Base-by-base conservation (phyloP, 1,140 invertebrate species). In the Palaemon carinicauda region DNA sequence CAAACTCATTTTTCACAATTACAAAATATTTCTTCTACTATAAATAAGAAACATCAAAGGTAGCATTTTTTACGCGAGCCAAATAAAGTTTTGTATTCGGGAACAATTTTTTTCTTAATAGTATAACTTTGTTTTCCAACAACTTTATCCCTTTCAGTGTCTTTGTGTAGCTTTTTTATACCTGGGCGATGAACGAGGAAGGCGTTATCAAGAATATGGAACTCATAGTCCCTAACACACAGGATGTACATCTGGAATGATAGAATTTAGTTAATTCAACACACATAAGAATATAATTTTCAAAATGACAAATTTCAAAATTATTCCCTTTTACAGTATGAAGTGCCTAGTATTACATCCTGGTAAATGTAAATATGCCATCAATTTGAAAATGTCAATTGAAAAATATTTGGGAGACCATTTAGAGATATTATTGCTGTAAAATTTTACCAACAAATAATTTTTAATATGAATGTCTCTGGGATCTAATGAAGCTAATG, bases 151-250 rank as follows among this genome's bases (percentile, higher is more conserved):
- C 83, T n/a, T 17, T 52, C n/a, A 0, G 75, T 75, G 15, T 85
- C 83, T 33, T 71, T 78, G 75, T 79, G 74, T n/a, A 79, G 10
- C 31, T 85, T 78, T 60, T 85, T 85, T 56, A 85, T 85, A 5
- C 83, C 83, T 2, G 83, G 83, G 5, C 60, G 54, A 50, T 85
- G 83, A 17, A 85, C 83, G 15, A 85, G 33, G 83, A 85, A 85
- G 54, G 83, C 83, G 24, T 85, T 85, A 60, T 85, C 83, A 41
- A 85, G 50, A 56, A 85, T 85, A 41, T 85, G 83, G 31, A 85
- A 80, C 41, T 85, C 83, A 24, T 85, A 85, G 54, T 85, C 83
- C 17, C 83, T 54, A n/a, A 85, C 83, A 19, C 83, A 85, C 56
- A 85, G 60, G 41, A 85, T 85, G 75, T 85, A 85, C 83, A 85